These are phyloP conservation scores for Perca schrenkii DNA, from an alignment of 2,113 vertebrate species.

Conservation along the genomic window DNA sequence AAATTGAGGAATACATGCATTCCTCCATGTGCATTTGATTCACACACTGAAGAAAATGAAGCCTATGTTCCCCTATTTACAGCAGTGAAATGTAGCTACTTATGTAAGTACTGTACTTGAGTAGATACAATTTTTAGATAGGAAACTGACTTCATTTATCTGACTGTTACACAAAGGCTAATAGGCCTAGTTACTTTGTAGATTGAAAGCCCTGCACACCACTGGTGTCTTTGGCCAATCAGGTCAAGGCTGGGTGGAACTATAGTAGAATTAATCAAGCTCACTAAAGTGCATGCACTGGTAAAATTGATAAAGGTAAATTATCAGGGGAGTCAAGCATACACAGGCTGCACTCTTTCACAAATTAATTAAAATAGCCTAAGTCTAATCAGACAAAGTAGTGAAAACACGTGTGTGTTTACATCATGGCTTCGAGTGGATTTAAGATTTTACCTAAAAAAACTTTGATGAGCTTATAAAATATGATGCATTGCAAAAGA, in stretches of 20 bases:
- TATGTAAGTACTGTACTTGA: neutral
- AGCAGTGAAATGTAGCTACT: neutral
- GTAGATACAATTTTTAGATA: neutral
- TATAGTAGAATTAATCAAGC: neutral
- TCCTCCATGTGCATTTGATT: neutral
- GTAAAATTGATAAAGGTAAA: neutral
- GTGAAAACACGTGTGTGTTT: neutral
- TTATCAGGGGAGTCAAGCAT: neutral
- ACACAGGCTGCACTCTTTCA: neutral
- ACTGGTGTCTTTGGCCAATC: too few relatives aligned
- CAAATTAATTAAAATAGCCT: neutral
- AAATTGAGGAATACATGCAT: neutral
- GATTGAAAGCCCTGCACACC: neutral
- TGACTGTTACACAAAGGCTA: neutral
- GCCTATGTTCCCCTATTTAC: neutral
- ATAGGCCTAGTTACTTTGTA: neutral
- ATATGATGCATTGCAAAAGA: neutral
- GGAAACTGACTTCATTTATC: neutral
- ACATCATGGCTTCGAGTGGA: neutral
- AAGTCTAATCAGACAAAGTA: neutral
- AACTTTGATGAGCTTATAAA: neutral
- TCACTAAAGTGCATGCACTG: neutral
- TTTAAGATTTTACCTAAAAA: neutral
- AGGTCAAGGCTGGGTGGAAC: neutral
- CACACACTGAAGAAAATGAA: neutral